phyloP scores from a whole-genome alignment of 2,797 vertebrate species.

The Arnoldichthys spilopterus region DNA sequence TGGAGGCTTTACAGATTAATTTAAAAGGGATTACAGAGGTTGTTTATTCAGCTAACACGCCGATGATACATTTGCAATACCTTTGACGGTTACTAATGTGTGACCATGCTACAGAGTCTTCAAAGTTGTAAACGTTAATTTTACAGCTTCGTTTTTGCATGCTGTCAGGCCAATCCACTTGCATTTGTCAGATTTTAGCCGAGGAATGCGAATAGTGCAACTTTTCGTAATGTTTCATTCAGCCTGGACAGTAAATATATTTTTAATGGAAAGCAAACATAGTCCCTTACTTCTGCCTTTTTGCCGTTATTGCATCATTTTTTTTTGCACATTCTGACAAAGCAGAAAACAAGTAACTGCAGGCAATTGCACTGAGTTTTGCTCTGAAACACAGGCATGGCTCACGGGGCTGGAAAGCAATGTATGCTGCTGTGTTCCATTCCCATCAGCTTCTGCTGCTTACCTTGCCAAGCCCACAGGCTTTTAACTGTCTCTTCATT shows the following conservation, averaged over 20 bases:
- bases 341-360: background rate
- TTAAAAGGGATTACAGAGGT: conserved; percentile 33
- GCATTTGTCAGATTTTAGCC: background rate
- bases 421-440: background rate
- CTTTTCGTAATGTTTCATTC: background rate
- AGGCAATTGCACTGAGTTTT: background rate
- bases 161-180: background rate
- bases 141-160: background rate
- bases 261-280: background rate
- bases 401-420: background rate
- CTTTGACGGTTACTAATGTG: background rate
- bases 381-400: background rate
- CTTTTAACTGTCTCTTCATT: background rate
- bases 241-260: background rate
- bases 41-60: conserved; percentile 46
- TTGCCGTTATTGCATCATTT: conserved; percentile 9
- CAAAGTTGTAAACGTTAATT: conserved; percentile 7
- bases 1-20: conserved; percentile 31
- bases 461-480: background rate
- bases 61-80: conserved; percentile 6
- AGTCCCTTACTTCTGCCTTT: background rate
- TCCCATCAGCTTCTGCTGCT: background rate
- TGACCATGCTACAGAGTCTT: conserved; percentile 27
- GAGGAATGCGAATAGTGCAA: background rate
- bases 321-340: conserved; percentile 6